Base-by-base conservation (phyloP, 2,888 invertebrate species). In the Ptychoptera albimana region DNA sequence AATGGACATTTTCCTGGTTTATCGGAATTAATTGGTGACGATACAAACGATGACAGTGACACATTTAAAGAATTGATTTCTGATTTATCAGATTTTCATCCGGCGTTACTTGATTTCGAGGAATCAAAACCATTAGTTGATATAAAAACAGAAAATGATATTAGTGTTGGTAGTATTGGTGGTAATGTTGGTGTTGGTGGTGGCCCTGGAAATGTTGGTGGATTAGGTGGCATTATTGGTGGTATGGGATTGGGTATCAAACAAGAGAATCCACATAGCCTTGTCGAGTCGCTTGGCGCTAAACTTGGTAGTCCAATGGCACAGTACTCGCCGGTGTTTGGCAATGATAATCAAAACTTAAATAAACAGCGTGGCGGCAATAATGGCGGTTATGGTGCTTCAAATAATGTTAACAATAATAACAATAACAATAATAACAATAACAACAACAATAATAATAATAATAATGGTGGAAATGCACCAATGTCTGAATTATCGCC, bases 11-110 rank as follows among this genome's bases (percentile, higher is more conserved):
- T 86, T 64, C 82, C 83, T 1, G 82, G 79, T 10, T 75, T 86
- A 54, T 76, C 82, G 30, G 84, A 84, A 58, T 75, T 87, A 50
- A 82, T 86, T 60, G 85, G 83, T 42, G 87, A 87, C 55, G 87
- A 86, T 53, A 81, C 84, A 48, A 79, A 79, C 52, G 81, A 80
- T 55, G 85, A 84, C 57, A 76, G 83, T 49, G 81, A 79, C 54
- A 78, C 81, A 37, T 82, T 89, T 60, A 86, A 88, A 63, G 85
- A 87, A 61, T 75, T 89, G 56, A 85, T 89, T 53, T 84, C 82
- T 23, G 88, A 88, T 64, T 82, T 89, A 59, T 82, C 83, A 47
- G 85, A 83, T 57, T 80, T 82, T 54, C 71, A 77, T 63, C 80
- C 83, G 5, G 86, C 86, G 59, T 79, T 87, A 55, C 82, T 87